phyloP scores from a whole-genome alignment of 2,113 vertebrate genomes.

The Phodopus roborovskii region DNA sequence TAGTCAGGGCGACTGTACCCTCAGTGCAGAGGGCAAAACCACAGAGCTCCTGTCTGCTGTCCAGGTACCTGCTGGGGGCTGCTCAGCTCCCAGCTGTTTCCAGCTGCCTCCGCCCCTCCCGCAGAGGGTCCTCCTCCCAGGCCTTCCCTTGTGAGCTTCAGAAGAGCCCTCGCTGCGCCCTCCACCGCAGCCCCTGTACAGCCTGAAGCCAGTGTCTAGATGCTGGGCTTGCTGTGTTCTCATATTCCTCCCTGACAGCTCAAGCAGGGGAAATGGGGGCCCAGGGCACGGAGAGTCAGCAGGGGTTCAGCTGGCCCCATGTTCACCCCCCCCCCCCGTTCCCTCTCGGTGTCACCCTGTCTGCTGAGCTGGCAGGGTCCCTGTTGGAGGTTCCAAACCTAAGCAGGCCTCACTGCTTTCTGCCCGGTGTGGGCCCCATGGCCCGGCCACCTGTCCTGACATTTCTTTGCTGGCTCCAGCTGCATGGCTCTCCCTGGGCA shows the following conservation, averaged over 20 bases:
- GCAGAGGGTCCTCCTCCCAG: neutral
- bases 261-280: neutral
- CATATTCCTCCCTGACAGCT: accelerated
- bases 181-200: neutral
- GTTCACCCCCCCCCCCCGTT: accelerated
- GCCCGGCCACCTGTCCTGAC: accelerated
- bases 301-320: accelerated
- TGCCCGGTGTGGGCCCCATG: neutral
- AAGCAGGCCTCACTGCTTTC: accelerated
- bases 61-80: neutral
- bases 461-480: accelerated
- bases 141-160: too few relatives aligned
- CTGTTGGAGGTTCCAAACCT: accelerated
- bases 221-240: accelerated
- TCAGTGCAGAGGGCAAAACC: neutral
- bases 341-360: accelerated
- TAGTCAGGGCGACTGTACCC: accelerated
- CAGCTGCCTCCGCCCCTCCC: neutral
- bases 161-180: neutral
- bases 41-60: neutral
- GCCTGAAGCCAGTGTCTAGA: too few relatives aligned
- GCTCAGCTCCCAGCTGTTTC: neutral
- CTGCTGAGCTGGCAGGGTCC: accelerated
- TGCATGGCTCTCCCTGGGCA: accelerated
- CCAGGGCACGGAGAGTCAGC: accelerated